Conservation (phyloP, 2,888 invertebrate species). For the Tipula unca region DNA sequence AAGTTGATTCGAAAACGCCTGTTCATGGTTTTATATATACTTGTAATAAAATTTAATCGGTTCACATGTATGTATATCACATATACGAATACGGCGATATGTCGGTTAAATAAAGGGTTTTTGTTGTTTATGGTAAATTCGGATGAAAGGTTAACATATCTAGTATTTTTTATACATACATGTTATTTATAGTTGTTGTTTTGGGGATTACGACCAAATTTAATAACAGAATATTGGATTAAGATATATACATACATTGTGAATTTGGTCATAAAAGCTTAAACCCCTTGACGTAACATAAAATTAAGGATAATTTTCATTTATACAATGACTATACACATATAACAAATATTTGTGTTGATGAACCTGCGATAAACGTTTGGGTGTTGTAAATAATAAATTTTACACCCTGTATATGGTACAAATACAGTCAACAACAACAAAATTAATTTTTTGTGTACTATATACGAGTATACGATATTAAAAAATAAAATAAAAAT, state of each 20-base stretch:
- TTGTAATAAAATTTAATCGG: not conserved
- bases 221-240: not conserved
- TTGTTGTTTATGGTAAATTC: not conserved
- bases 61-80: not conserved
- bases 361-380: not conserved
- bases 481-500: not conserved
- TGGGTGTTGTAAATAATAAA: not conserved
- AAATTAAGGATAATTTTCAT: not conserved
- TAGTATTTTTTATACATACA: not conserved
- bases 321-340: not conserved
- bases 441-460: not conserved
- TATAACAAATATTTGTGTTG: not conserved
- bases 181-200: not conserved
- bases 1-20: not conserved
- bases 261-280: not conserved
- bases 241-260: not conserved
- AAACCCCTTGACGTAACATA: not conserved
- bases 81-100: not conserved
- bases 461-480: not conserved
- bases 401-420: not conserved
- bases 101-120: not conserved
- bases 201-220: not conserved
- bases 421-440: not conserved
- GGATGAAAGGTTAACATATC: not conserved
- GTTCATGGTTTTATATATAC: slow-evolving; percentile 3